Evolutionary conservation across 35 echinoderm and acorn worm species (phyloP).

Genomic region (Ptychodera flava): DNA sequence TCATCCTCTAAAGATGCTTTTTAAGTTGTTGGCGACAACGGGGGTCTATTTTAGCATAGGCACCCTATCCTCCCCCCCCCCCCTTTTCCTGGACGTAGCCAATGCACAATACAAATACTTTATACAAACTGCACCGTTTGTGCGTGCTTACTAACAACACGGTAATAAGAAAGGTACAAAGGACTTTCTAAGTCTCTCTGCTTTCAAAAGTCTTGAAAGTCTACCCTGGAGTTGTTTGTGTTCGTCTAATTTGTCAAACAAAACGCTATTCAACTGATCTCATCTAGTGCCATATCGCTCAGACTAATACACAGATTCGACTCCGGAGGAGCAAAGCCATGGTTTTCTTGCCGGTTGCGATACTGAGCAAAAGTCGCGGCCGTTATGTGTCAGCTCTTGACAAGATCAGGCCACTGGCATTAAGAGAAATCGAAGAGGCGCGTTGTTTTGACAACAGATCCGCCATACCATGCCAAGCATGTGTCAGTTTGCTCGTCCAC

Average conservation of each 20-base stretch:
- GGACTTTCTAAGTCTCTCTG: neutral
- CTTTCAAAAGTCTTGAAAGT: neutral
- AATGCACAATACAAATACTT: neutral
- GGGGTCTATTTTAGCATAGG: neutral
- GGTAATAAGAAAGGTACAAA: neutral
- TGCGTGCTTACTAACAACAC: neutral
- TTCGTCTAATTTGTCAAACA: slow-evolving; percentile 1
- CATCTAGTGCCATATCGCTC: neutral
- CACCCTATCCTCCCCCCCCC: neutral
- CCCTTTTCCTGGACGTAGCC: neutral
- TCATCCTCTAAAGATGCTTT: neutral
- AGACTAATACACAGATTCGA: neutral
- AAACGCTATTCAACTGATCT: neutral
- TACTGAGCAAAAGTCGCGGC: no score
- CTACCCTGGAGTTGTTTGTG: neutral
- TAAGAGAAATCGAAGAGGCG: no score
- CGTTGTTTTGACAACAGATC: no score
- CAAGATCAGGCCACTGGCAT: no score
- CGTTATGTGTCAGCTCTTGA: no score
- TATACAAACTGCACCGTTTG: neutral
- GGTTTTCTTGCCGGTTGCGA: no score
- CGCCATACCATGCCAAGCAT: no score
- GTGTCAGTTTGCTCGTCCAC: no score
- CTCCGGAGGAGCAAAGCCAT: no score
- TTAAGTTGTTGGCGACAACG: neutral